Evolutionary conservation across 2,113 vertebrate genomes (phyloP).

Genomic region (Aspiorhynchus laticeps): DNA sequence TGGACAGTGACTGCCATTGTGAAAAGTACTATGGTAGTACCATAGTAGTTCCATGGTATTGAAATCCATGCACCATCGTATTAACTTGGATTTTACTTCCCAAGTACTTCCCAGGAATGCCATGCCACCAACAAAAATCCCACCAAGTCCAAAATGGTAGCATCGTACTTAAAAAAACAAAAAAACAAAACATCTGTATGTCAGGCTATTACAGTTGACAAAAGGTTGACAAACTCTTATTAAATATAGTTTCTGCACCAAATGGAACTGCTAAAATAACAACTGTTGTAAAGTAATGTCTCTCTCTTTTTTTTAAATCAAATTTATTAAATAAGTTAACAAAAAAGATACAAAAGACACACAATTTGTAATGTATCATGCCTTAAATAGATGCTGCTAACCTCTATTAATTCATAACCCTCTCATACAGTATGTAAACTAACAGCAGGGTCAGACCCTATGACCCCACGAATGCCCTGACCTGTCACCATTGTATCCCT

Average conservation of each 20-base stretch:
- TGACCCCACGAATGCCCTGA: neutral
- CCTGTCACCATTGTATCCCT: neutral
- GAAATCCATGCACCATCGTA: too few relatives aligned
- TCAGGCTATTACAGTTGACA: too few relatives aligned
- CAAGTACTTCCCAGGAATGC: too few relatives aligned
- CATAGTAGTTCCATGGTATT: too few relatives aligned
- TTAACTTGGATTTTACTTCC: too few relatives aligned
- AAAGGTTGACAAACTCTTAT: neutral
- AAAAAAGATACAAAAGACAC: neutral
- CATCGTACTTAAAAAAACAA: too few relatives aligned
- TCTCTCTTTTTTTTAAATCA: neutral
- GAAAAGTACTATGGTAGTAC: neutral
- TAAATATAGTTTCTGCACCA: neutral
- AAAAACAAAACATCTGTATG: too few relatives aligned
- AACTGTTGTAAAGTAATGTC: neutral
- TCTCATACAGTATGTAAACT: neutral
- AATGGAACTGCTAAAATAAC: neutral
- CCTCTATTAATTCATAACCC: neutral
- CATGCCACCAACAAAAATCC: too few relatives aligned
- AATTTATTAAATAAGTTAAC: neutral
- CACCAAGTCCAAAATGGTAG: too few relatives aligned
- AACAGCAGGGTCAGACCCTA: slow-evolving; percentile 7
- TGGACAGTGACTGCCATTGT: neutral
- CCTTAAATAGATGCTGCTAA: neutral
- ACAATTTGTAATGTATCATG: neutral